Evolutionary conservation across 2,113 vertebrate species (phyloP), one percentile per base, ranked within the genome.

Genomic region (Corythaixoides concolor): DNA sequence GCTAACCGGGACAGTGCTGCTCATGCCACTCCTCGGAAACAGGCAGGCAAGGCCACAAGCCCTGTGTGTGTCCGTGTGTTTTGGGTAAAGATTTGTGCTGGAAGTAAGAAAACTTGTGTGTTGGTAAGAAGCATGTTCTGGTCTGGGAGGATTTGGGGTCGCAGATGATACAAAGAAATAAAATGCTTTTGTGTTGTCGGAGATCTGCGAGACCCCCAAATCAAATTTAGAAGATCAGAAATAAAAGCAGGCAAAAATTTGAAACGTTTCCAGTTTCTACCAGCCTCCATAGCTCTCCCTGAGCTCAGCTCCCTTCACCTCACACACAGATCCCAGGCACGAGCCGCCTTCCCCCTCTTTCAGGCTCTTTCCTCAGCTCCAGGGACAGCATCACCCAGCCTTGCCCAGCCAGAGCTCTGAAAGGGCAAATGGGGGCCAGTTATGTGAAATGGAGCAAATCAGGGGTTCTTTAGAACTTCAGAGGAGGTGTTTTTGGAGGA

Each of bases 401-500:
- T 19, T 27, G 60, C 62, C 53, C 39, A 39, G 28, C 9, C 33
- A 35, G 30, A 32, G 2, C 45, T 39, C 60, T 59, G 39, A 4
- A 28, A 33, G 22, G 17, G 18, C 49, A 69, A 53, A 24, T 26
- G 24, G 2, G 3, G 26, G 20, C 10, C 62, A 59, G 12, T 37
- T 33, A 9, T 1, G 5, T 55, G 53, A 93, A 81, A 1, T 5
- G 8, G 22, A 41, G 32, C 20, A 47, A 75, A 19, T 0, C 6
- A 1, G 10, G 13, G 6, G 1, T 8, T 11, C 66, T 84, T 63
- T 43, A 56, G 16, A 67, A 59, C 43, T 79, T 77, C 16, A 12
- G 45, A 83, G 22, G 5, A 68, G 3, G 2, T 2, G 0, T 32
- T 23, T 66, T 53, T 58, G 12, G 5, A 41, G 11, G 3, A 5